phyloP scores from a whole-genome alignment of 2,113 vertebrate genomes.

The Mus pahari region DNA sequence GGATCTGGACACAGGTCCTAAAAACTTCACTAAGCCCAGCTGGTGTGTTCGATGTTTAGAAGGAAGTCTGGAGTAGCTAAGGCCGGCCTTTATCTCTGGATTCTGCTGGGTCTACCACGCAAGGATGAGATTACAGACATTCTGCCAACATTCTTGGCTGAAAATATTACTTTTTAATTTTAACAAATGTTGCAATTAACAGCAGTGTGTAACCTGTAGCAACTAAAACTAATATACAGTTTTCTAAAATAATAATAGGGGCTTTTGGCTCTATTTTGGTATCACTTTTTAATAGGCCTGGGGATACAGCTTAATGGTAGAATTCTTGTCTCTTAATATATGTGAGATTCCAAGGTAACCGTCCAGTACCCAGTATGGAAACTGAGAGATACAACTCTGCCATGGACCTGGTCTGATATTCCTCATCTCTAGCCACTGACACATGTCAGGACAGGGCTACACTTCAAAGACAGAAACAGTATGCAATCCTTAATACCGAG shows the following conservation, averaged over 20 bases:
- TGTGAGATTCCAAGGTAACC: neutral
- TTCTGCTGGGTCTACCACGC: neutral
- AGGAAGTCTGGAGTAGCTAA: neutral
- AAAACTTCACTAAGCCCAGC: neutral
- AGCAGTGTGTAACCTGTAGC: neutral
- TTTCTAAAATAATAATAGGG: neutral
- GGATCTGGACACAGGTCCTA: neutral
- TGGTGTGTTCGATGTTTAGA: neutral
- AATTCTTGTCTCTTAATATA: neutral
- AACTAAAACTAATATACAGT: neutral
- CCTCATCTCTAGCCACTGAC: neutral
- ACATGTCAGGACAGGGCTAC: neutral
- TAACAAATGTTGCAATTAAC: neutral
- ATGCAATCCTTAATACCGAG: neutral
- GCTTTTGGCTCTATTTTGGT: neutral
- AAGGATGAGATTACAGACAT: neutral
- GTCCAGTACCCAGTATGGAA: neutral
- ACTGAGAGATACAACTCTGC: neutral
- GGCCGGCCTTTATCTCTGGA: neutral
- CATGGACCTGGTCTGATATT: neutral
- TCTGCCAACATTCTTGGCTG: neutral
- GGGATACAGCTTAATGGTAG: neutral
- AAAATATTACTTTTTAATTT: slow-evolving; percentile 31
- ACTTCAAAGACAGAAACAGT: neutral
- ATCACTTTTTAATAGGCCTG: neutral